These are phyloP conservation scores for Dipodomys stephensi DNA, from an alignment of 2,113 vertebrate species.

Conservation along the genomic window DNA sequence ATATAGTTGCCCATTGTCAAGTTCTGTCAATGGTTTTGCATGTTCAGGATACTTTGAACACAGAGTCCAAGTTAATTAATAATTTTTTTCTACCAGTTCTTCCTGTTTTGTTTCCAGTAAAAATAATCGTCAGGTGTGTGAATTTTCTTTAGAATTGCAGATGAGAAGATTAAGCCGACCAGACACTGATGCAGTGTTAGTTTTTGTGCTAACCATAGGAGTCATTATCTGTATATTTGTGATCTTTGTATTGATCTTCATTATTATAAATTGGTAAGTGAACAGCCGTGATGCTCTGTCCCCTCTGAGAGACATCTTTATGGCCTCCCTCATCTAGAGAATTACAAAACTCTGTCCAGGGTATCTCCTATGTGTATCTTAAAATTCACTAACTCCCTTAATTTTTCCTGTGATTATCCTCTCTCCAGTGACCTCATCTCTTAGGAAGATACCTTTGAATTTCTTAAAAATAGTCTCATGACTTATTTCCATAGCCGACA, in stretches of 20 bases:
- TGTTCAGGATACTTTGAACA: slow-evolving; percentile 22
- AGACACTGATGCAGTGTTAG: slow-evolving; percentile 62
- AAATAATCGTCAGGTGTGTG: not conserved
- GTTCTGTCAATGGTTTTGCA: slow-evolving; percentile 18
- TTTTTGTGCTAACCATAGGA: slow-evolving; percentile 78
- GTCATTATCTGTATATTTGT: slow-evolving; percentile 73
- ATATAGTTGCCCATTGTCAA: slow-evolving; percentile 23
- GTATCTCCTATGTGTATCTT: not conserved
- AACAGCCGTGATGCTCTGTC: not conserved
- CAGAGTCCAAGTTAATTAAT: slow-evolving; percentile 8
- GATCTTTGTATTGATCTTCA: slow-evolving; percentile 81
- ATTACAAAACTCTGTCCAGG: not conserved
- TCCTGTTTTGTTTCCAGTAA: not conserved
- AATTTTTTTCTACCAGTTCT: not conserved
- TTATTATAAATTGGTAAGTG: slow-evolving; percentile 82
- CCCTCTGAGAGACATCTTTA: not conserved
- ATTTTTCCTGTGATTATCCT: not conserved
- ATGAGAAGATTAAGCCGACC: slow-evolving; percentile 12
- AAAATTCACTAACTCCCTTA: not conserved
- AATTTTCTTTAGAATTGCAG: slow-evolving; percentile 75
- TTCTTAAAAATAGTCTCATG: not conserved
- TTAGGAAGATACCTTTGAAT: not conserved
- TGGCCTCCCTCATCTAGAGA: not conserved
- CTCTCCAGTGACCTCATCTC: not conserved
- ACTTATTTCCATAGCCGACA: slow-evolving; percentile 27